A percentile compares a stretch with the other conserved stretches of the same genome.
Evolutionary conservation across 2,888 invertebrate species (phyloP).

Genomic region (Chrysomela aeneicollis): DNA sequence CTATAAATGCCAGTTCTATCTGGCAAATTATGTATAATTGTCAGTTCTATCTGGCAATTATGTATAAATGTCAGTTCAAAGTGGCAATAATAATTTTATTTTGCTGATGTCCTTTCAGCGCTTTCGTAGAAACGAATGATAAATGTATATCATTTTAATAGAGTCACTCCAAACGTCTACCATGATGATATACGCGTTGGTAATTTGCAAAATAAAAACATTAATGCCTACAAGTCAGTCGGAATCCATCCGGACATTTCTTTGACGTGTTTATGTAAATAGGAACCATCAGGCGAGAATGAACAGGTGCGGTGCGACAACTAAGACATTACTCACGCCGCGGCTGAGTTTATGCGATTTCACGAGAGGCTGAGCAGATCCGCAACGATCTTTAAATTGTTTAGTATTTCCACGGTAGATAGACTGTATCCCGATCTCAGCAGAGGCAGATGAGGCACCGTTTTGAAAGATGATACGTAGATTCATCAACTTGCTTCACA

Average conservation of each 20-base stretch:
- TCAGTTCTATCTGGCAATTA: too few relatives aligned
- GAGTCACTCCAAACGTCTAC: slow-evolving; percentile 5
- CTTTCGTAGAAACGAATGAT: too few relatives aligned
- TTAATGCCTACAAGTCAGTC: slow-evolving; percentile 32
- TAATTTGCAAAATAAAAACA: slow-evolving; percentile 38
- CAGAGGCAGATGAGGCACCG: too few relatives aligned
- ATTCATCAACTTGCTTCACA: too few relatives aligned
- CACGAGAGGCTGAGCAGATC: slow-evolving; percentile 25
- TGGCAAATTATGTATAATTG: too few relatives aligned
- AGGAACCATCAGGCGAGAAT: slow-evolving; percentile 30
- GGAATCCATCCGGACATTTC: slow-evolving; percentile 28
- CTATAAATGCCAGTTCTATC: too few relatives aligned
- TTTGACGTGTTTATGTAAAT: slow-evolving; percentile 40
- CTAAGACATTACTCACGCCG: slow-evolving; percentile 39
- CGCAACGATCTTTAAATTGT: slow-evolving; percentile 9
- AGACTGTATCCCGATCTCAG: too few relatives aligned
- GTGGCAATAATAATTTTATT: too few relatives aligned
- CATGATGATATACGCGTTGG: not conserved
- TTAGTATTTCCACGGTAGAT: not conserved
- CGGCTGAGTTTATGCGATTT: slow-evolving; percentile 35
- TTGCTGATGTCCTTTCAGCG: too few relatives aligned
- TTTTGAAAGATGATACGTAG: too few relatives aligned
- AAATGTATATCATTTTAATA: not conserved
- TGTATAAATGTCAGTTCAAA: too few relatives aligned
- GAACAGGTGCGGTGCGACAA: slow-evolving; percentile 42